phyloP scores from a whole-genome alignment of 2,113 vertebrate genomes.

The Triplophysa siluroides region DNA sequence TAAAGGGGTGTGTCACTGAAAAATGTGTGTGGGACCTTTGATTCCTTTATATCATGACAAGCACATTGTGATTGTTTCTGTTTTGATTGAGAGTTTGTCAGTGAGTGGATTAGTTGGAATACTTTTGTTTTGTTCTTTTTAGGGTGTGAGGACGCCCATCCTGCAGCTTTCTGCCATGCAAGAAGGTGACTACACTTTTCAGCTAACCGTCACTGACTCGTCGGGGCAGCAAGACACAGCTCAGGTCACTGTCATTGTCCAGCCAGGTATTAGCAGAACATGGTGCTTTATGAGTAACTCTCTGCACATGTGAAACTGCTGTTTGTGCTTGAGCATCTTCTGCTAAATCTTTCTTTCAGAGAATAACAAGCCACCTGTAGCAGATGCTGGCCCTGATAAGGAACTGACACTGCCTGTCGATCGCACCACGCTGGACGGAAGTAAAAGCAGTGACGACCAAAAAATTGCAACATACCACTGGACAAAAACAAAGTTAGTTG shows the following conservation, averaged over 20 bases:
- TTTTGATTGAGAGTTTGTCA: background rate
- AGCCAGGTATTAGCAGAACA: slow-evolving; percentile 80
- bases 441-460: slow-evolving; percentile 93
- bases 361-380: slow-evolving; percentile 93
- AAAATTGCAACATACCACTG: slow-evolving; percentile 88
- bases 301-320: background rate
- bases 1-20: too few relatives aligned
- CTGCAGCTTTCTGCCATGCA: slow-evolving; percentile 95
- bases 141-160: slow-evolving; percentile 91
- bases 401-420: slow-evolving; percentile 94
- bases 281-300: background rate
- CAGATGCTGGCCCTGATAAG: slow-evolving; percentile 95
- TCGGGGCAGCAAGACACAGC: slow-evolving; percentile 90
- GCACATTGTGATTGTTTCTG: background rate
- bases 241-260: slow-evolving; percentile 94
- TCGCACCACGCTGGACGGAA: slow-evolving; percentile 91
- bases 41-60: too few relatives aligned
- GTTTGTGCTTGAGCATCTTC: background rate
- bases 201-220: slow-evolving; percentile 94
- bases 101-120: background rate
- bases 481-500: slow-evolving; percentile 85
- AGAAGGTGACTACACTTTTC: slow-evolving; percentile 97
- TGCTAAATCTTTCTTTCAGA: slow-evolving; percentile 70
- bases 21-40: too few relatives aligned
- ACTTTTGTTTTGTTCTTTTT: slow-evolving; percentile 4